Percentiles rank a stretch among this genome's conserved stretches.
phyloP scores from a whole-genome alignment of 2,888 invertebrate species.

The Heteromurus nitidus region DNA sequence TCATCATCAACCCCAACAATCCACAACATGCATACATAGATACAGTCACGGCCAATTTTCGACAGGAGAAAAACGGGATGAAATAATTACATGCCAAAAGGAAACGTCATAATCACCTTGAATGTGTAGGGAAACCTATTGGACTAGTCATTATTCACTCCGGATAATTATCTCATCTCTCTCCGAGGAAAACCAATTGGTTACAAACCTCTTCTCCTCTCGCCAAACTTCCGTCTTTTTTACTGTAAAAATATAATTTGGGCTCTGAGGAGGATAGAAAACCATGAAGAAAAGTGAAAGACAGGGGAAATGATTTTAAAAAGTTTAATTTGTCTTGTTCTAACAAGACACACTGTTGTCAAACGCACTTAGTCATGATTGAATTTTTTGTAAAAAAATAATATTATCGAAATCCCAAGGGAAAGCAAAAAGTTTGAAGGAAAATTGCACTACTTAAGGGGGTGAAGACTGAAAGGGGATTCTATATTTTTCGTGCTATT shows the following conservation, averaged over 20 bases:
- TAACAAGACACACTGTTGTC: constrained; percentile 45
- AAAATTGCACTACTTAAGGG: no score
- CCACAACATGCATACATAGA: neutral
- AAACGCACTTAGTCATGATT: no score
- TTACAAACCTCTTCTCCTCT: constrained; percentile 20
- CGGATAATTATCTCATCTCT: constrained; percentile 65
- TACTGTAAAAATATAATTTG: no score
- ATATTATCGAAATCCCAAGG: no score
- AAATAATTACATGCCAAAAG: constrained; percentile 65
- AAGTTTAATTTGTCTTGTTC: constrained; percentile 41
- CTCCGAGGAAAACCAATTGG: constrained; percentile 59
- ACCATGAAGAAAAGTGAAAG: no score
- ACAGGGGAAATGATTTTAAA: neutral
- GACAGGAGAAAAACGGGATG: constrained; percentile 64
- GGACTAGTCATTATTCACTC: constrained; percentile 63
- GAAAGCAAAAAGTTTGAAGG: no score
- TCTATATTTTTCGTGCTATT: no score
- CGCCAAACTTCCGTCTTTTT: neutral
- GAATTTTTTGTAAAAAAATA: no score
- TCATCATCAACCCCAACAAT: no score
- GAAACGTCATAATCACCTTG: constrained; percentile 65
- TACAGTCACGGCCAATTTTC: constrained; percentile 64
- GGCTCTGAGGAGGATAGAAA: no score
- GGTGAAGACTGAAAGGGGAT: no score
- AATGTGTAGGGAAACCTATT: constrained; percentile 65